Evolutionary conservation across 2,888 invertebrate species (phyloP), one percentile per base, ranked within the genome.

Genomic region (Uropetala carovei): DNA sequence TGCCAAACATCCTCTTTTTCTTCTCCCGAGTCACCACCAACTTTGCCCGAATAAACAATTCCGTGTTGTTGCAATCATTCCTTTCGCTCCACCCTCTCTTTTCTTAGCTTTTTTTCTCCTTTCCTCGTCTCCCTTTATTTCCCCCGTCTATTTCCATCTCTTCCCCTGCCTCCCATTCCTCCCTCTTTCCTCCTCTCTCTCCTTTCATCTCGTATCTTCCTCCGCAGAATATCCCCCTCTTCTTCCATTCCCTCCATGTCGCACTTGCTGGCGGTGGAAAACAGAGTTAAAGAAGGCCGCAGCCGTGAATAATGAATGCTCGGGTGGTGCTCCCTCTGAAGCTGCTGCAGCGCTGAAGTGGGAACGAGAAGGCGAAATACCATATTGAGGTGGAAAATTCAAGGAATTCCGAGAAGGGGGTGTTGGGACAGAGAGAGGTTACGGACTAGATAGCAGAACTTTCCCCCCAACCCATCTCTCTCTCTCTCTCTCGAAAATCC

Each of bases 281-380:
- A 75, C 75, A 75, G 75, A 75, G 75, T 27, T 75, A 75, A 75
- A 75, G 27, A 27, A 27, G 75, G 75, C 60, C 75, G 22, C 75
- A 27, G 8, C 27, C 75, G 75, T 75, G 75, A 75, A 75, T 75
- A 75, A 75, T 75, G 75, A 75, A 75, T 75, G 75, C 75, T 75
- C 75, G 68, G 68, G n/a, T 43, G 43, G 43, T 5, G 43, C 43
- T 68, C 43, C 43, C 75, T 75, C 75, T 18, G 68, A 18, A 43
- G 43, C 43, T 43, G 43, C 43, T 18, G 68, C 68, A 68, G n/a
- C 75, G 13, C 27, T 75, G 75, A 22, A 75, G 75, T 75, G 75
- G 75, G 43, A 43, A 43, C 43, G 43, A 43, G 43, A 43, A 43
- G 43, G 75, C 27, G 75, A 75, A 27, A 75, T 75, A 75, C 27